A percentile compares a stretch with the other conserved stretches of the same genome.
phyloP scores from a whole-genome alignment of 2,797 vertebrate species.

The Microctenopoma stevenorrisi region DNA sequence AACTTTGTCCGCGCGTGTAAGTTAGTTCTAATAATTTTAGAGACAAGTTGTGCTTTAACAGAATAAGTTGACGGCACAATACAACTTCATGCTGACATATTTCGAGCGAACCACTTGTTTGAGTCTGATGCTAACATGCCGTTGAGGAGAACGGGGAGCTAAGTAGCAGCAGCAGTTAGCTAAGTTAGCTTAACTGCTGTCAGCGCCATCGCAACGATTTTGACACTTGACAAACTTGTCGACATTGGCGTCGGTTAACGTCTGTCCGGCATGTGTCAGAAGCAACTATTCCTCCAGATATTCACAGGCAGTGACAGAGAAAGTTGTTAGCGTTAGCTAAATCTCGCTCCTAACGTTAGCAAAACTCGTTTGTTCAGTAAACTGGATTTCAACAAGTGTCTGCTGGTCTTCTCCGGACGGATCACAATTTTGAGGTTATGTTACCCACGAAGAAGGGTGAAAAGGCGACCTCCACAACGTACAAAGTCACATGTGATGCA shows the following conservation, averaged over 20 bases:
- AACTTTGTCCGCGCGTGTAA: neutral
- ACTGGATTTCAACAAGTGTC: slow-evolving; percentile 73
- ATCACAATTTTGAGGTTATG: slow-evolving; percentile 2
- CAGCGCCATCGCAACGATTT: slow-evolving; percentile 18
- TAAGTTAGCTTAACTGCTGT: slow-evolving; percentile 55
- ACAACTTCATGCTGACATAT: slow-evolving; percentile 34
- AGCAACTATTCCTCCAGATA: neutral
- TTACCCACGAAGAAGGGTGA: neutral
- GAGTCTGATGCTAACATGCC: slow-evolving; percentile 61
- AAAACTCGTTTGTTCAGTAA: slow-evolving; percentile 40
- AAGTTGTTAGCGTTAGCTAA: slow-evolving; percentile 47
- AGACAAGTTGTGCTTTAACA: neutral
- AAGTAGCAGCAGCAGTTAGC: slow-evolving; percentile 45
- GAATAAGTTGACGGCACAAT: neutral
- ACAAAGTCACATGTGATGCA: slow-evolving; percentile 15
- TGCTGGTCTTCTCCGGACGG: slow-evolving; percentile 25
- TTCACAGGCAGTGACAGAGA: neutral
- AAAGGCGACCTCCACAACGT: neutral
- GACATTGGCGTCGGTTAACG: neutral
- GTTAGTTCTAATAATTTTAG: neutral
- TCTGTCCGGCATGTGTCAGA: too few species aligned
- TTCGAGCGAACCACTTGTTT: slow-evolving; percentile 71
- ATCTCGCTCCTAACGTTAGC: slow-evolving; percentile 39
- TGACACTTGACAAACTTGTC: slow-evolving; percentile 22
- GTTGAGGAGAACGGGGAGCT: slow-evolving; percentile 31